Evolutionary conservation across 2,888 invertebrate species (phyloP).

Genomic region (Lasiommata megera): DNA sequence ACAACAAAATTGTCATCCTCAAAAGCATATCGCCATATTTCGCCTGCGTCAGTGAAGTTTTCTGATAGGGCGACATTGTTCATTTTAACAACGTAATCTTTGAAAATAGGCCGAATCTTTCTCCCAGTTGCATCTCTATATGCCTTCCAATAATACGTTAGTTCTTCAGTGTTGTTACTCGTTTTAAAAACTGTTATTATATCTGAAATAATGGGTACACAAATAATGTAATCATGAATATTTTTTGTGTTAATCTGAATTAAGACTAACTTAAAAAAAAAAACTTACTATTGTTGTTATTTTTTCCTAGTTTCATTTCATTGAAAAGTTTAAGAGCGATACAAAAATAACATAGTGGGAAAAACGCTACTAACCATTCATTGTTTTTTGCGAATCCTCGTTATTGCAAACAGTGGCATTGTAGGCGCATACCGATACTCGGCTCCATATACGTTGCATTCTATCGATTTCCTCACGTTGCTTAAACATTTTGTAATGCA

Average conservation of each 20-base stretch:
- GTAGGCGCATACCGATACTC: conserved; percentile 67
- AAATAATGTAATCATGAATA: too few species aligned
- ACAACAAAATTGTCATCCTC: conserved; percentile 64
- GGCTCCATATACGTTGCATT: conserved; percentile 74
- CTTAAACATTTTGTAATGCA: too few species aligned
- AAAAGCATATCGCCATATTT: conserved; percentile 71
- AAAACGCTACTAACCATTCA: conserved; percentile 59
- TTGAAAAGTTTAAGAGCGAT: too few species aligned
- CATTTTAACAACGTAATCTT: conserved; percentile 81
- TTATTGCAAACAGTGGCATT: conserved; percentile 51
- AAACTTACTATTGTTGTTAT: too few species aligned
- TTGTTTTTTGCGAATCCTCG: conserved; percentile 61
- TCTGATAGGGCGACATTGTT: conserved; percentile 83
- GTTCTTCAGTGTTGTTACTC: conserved; percentile 82
- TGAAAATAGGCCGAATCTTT: conserved; percentile 81
- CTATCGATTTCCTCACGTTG: conserved; percentile 73
- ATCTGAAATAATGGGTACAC: conserved; percentile 55
- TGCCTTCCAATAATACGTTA: conserved; percentile 83
- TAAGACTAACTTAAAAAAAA: too few species aligned
- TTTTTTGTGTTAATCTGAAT: too few species aligned
- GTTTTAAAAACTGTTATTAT: conserved; percentile 64
- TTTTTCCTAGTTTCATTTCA: too few species aligned
- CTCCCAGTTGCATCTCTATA: conserved; percentile 85
- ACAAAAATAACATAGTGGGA: too few species aligned
- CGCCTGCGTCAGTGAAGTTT: conserved; percentile 69